Evolutionary conservation across 2,113 vertebrate species (phyloP).

Genomic region (Amblyornis subalaris): DNA sequence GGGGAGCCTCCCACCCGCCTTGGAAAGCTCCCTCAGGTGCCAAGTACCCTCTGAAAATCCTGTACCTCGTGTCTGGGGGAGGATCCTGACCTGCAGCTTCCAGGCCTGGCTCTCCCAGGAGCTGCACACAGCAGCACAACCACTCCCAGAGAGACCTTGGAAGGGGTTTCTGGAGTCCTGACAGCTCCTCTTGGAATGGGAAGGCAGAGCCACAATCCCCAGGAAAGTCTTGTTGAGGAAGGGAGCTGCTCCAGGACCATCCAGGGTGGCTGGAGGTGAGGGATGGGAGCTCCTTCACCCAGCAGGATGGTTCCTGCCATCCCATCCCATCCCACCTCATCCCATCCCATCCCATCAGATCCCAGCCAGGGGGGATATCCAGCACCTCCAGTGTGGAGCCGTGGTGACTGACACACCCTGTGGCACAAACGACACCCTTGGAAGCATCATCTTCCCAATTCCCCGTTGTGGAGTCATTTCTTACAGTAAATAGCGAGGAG

Average conservation of each 20-base stretch:
- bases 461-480: neutral
- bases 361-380: neutral
- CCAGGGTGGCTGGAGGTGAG: fast-evolving
- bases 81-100: neutral
- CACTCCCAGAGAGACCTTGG: neutral
- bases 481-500: neutral
- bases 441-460: fast-evolving
- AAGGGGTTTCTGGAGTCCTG: neutral
- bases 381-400: neutral
- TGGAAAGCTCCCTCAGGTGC: neutral
- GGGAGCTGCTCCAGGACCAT: neutral
- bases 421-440: neutral
- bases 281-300: neutral
- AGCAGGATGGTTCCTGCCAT: neutral
- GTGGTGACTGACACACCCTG: fast-evolving
- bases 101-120: neutral
- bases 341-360: neutral
- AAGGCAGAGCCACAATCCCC: neutral
- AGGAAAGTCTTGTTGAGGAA: neutral
- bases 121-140: neutral
- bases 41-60: neutral
- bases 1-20: neutral
- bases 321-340: neutral
- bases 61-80: neutral
- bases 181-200: neutral